These are phyloP conservation scores for Drosophila ohnishii DNA, from an alignment of 1,140 invertebrate genomes.

Conservation along the genomic window DNA sequence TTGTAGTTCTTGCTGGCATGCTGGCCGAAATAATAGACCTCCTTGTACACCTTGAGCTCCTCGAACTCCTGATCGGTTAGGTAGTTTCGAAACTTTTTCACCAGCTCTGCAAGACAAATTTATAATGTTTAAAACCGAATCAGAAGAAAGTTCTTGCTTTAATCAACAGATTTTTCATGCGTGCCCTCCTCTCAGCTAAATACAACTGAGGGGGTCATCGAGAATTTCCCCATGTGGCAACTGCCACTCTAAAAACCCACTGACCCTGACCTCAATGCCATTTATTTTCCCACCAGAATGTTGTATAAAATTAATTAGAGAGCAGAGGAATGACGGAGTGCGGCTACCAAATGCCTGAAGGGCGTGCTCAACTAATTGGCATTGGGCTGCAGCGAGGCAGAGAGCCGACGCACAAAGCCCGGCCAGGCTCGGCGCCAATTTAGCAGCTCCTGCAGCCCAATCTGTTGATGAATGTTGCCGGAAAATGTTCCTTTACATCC, in stretches of 20 bases:
- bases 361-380: conserved; percentile 65
- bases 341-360: conserved; percentile 40
- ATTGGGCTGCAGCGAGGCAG: conserved; percentile 63
- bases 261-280: conserved; percentile 65
- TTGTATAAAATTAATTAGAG: conserved; percentile 75
- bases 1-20: conserved; percentile 93
- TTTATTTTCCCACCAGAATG: conserved; percentile 17
- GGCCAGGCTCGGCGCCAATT: conserved; percentile 17
- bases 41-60: conserved; percentile 93
- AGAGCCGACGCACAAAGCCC: conserved; percentile 49
- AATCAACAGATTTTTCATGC: conserved; percentile 3
- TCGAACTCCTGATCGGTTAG: conserved; percentile 93
- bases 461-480: background rate
- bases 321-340: conserved; percentile 29
- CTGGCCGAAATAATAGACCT: conserved; percentile 95
- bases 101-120: conserved; percentile 85
- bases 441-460: background rate
- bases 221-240: conserved; percentile 55
- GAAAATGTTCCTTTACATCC: background rate
- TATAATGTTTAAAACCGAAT: background rate
- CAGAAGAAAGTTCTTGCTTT: background rate
- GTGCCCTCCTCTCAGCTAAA: background rate
- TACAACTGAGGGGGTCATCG: conserved; percentile 40
- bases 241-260: conserved; percentile 29
- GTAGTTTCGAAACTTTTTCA: conserved; percentile 90